These are phyloP conservation scores for Teleogryllus occipitalis DNA, from an alignment of 1,140 invertebrate species.

Conservation along the genomic window DNA sequence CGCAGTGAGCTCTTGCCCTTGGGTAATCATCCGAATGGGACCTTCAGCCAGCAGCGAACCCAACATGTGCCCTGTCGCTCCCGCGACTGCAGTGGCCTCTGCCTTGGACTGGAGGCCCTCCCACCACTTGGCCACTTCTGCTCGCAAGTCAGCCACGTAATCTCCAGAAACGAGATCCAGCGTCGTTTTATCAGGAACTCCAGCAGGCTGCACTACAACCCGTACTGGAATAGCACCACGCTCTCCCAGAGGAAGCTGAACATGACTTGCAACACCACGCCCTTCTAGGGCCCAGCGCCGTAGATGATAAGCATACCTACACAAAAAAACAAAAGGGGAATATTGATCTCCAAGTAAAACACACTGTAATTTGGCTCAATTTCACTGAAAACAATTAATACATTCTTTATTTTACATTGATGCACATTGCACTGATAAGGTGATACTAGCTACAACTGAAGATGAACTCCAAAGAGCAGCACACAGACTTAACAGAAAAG, in stretches of 20 bases:
- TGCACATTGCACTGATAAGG: too few species aligned
- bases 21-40: constrained; percentile 82
- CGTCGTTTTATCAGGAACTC: constrained; percentile 66
- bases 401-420: too few species aligned
- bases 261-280: constrained; percentile 61
- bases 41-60: constrained; percentile 65
- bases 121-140: constrained; percentile 91
- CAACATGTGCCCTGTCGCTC: constrained; percentile 27
- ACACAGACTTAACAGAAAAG: too few species aligned
- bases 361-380: too few species aligned
- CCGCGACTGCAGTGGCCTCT: constrained; percentile 30
- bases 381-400: too few species aligned
- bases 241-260: constrained; percentile 49
- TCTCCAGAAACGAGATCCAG: constrained; percentile 71
- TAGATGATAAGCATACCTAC: constrained; percentile 74
- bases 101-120: constrained; percentile 45
- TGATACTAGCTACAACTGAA: too few species aligned
- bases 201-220: constrained; percentile 76
- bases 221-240: constrained; percentile 49
- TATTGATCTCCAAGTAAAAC: too few species aligned
- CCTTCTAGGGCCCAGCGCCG: constrained; percentile 76
- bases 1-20: constrained; percentile 86
- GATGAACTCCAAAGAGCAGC: too few species aligned
- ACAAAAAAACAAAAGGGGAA: constrained; percentile 17
- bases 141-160: constrained; percentile 79